phyloP scores from a whole-genome alignment of 2,113 vertebrate genomes.

The Danio rerio region GRCz12tu NC_133186.1:30523001-30523500 shows the following conservation, averaged over 20 bases:
- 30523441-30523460: not conserved
- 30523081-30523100: constrained; percentile 28
- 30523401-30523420: constrained; percentile 8
- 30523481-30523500: not conserved
- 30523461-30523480: not conserved
- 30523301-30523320: not conserved
- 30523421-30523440: not conserved
- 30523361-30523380: not conserved
- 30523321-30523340: not conserved
- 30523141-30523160: constrained; percentile 20
- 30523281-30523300: not conserved
- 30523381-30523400: constrained; percentile 6
- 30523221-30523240: not conserved
- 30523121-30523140: constrained; percentile 11
- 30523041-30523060: constrained; percentile 56
- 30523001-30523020: constrained; percentile 45
- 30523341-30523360: not conserved
- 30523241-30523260: not conserved
- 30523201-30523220: not conserved
- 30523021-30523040: constrained; percentile 38
- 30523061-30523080: constrained; percentile 49
- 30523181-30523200: constrained; percentile 40
- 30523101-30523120: constrained; percentile 31
- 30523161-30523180: constrained; percentile 24
- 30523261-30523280: not conserved